phyloP scores from a whole-genome alignment of 92 coral and sea anemone genomes.

The Pocillopora meandrina region DNA sequence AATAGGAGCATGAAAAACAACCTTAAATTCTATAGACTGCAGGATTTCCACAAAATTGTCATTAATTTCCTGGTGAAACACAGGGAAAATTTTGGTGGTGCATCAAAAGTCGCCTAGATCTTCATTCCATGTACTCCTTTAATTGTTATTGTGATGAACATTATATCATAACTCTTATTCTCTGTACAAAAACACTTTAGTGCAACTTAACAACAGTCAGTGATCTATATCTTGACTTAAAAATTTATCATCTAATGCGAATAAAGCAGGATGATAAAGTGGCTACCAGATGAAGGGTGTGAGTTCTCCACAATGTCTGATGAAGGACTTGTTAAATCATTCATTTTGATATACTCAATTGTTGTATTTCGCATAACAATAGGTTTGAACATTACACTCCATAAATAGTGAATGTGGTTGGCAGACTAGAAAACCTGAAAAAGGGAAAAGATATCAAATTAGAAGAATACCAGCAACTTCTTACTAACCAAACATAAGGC shows the following conservation, averaged over 20 bases:
- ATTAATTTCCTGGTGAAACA: too few species aligned
- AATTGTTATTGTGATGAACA: too few species aligned
- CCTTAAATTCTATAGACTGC: too few species aligned
- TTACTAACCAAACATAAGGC: too few species aligned
- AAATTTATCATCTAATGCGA: background rate
- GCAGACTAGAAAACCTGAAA: constrained; percentile 14
- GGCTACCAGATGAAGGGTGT: background rate
- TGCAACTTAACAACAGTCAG: too few species aligned
- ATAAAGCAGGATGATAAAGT: background rate
- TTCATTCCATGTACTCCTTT: background rate
- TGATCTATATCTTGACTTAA: background rate
- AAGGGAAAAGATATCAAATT: background rate
- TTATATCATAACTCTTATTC: too few species aligned
- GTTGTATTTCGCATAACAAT: constrained; percentile 28
- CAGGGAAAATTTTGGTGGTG: too few species aligned
- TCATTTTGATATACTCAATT: constrained; percentile 38
- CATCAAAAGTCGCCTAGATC: background rate
- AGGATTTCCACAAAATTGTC: too few species aligned
- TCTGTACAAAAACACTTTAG: too few species aligned
- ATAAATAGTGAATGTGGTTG: background rate
- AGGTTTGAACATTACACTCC: constrained; percentile 22
- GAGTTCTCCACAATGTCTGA: constrained; percentile 3
- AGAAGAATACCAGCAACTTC: too few species aligned
- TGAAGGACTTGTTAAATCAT: background rate
- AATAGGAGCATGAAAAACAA: too few species aligned